phyloP scores from a whole-genome alignment of 2,113 vertebrate species.

The Centropus unirufus region DNA sequence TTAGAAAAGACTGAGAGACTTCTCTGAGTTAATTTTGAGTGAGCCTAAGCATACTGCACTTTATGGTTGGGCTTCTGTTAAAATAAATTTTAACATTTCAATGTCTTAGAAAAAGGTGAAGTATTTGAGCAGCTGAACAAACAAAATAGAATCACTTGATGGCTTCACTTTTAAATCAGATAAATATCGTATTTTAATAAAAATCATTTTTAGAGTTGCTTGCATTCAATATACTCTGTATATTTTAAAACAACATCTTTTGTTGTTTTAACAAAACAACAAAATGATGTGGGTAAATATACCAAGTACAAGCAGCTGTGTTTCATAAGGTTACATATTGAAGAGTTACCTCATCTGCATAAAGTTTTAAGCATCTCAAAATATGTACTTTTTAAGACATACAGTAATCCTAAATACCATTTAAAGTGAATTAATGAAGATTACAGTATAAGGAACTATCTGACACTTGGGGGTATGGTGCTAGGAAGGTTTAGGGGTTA shows the following conservation, averaged over 20 bases:
- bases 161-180: background rate
- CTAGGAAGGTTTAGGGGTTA: background rate
- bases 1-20: background rate
- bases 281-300: background rate
- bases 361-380: background rate
- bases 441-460: background rate
- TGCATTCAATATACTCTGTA: background rate
- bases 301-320: background rate
- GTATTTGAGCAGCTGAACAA: background rate
- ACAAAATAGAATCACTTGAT: background rate
- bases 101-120: background rate
- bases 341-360: background rate
- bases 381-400: background rate
- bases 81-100: background rate
- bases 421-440: constrained; percentile 35
- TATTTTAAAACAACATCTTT: background rate
- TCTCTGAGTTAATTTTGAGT: background rate
- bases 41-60: background rate
- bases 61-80: background rate
- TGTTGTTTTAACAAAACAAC: too few relatives aligned
- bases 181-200: background rate
- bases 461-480: background rate
- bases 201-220: background rate
- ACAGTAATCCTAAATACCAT: background rate
- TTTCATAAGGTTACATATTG: background rate